Evolutionary conservation across 2,888 invertebrate species (phyloP).

Genomic region (Theodoxus fluviatilis): DNA sequence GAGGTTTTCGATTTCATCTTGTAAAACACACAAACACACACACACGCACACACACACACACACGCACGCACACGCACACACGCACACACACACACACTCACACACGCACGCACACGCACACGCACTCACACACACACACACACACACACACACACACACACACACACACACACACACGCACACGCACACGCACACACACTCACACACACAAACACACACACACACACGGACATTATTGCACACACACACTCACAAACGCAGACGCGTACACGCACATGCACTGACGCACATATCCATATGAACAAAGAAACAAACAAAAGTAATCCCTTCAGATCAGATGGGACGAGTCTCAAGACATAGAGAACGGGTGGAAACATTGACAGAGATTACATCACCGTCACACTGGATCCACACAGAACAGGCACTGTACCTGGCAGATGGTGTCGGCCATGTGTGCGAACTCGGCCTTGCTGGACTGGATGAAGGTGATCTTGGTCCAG

Average conservation of each 20-base stretch:
- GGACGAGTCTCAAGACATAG: too few relatives aligned
- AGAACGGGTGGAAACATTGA: not conserved
- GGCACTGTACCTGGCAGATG: constrained; percentile 69
- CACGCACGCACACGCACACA: constrained; percentile 13
- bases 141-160: constrained; percentile 8
- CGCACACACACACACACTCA: constrained; percentile 6
- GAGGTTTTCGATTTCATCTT: too few relatives aligned
- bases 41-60: constrained; percentile 2
- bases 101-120: not conserved
- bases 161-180: not conserved
- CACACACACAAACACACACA: constrained; percentile 5
- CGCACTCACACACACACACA: not conserved
- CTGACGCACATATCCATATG: not conserved
- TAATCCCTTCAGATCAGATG: too few relatives aligned
- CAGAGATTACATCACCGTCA: not conserved
- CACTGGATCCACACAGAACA: not conserved
- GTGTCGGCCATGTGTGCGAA: constrained; percentile 73
- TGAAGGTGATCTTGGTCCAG: constrained; percentile 87
- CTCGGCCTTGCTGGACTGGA: constrained; percentile 72
- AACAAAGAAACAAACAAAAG: not conserved
- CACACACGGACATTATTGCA: not conserved
- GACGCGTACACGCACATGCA: not conserved
- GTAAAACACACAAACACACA: constrained; percentile 13
- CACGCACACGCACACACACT: not conserved
- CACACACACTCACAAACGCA: constrained; percentile 11